phyloP scores from a whole-genome alignment of 2,888 invertebrate species.

The Sarcophaga carnaria region DNA sequence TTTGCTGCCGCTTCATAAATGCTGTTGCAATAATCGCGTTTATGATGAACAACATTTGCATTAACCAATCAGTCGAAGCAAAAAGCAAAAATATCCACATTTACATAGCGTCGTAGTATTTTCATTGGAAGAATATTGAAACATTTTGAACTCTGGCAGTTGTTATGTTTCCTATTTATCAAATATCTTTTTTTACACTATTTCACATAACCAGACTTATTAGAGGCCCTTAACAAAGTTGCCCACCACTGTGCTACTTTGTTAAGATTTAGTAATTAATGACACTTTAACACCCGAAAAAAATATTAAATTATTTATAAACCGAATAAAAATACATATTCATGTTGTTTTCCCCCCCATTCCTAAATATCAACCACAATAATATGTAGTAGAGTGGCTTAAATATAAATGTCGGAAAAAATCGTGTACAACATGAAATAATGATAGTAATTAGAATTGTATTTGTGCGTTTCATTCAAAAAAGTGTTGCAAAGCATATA shows the following conservation, averaged over 20 bases:
- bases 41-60: conserved; percentile 57
- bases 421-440: conserved; percentile 6
- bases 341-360: not conserved
- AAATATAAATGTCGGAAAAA: not conserved
- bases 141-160: conserved; percentile 69
- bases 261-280: conserved; percentile 47
- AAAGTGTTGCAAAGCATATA: conserved; percentile 51
- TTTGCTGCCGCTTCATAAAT: conserved; percentile 83
- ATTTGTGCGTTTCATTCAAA: conserved; percentile 23
- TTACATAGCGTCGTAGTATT: conserved; percentile 34
- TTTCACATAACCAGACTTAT: conserved; percentile 38
- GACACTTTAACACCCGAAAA: not conserved
- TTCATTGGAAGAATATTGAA: conserved; percentile 16
- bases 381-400: not conserved
- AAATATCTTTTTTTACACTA: conserved; percentile 19
- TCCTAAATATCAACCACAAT: not conserved
- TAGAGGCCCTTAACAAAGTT: conserved; percentile 58
- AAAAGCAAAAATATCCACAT: conserved; percentile 16
- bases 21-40: conserved; percentile 62
- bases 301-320: not conserved
- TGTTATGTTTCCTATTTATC: conserved; percentile 41
- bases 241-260: conserved; percentile 12
- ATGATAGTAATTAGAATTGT: conserved; percentile 16
- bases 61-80: conserved; percentile 8
- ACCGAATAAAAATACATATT: not conserved